Evolutionary conservation across 1,140 invertebrate genomes (phyloP).

Genomic region (Tenebrio molitor): DNA sequence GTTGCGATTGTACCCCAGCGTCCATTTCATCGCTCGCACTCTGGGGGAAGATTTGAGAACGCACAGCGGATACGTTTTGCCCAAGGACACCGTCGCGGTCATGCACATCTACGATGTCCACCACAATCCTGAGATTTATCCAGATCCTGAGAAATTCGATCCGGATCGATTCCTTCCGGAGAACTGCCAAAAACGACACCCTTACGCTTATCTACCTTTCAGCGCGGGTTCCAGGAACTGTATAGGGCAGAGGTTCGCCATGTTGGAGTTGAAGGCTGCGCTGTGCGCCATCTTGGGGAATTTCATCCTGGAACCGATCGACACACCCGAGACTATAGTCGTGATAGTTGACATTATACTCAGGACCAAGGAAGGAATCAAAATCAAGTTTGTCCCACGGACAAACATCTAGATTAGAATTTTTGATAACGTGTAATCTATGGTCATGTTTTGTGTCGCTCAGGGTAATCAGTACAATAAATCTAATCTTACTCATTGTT

Average conservation of each 20-base stretch:
- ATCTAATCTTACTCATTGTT: too few species aligned
- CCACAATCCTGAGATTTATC: conserved; percentile 65
- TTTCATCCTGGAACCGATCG: conserved; percentile 68
- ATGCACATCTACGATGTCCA: conserved; percentile 49
- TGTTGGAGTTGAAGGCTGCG: conserved; percentile 78
- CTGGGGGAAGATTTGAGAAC: conserved; percentile 68
- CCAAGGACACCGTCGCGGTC: conserved; percentile 43
- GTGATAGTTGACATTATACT: conserved; percentile 12
- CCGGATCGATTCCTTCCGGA: conserved; percentile 78
- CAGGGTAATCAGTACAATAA: too few species aligned
- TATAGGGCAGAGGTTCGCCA: conserved; percentile 82
- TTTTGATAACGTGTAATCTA: too few species aligned
- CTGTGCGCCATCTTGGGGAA: conserved; percentile 75
- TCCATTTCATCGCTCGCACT: conserved; percentile 74
- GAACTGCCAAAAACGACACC: conserved; percentile 66
- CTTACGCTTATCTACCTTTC: conserved; percentile 74
- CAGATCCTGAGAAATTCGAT: conserved; percentile 76
- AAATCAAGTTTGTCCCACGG: conserved; percentile 8
- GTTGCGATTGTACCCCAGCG: conserved; percentile 75
- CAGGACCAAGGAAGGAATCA: conserved; percentile 22
- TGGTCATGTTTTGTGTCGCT: too few species aligned
- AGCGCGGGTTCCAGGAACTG: conserved; percentile 76
- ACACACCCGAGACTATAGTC: conserved; percentile 50
- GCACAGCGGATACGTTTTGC: conserved; percentile 30
- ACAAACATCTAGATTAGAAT: not conserved